A percentile compares a stretch with the other conserved stretches of the same genome.
phyloP scores from a whole-genome alignment of 2,888 invertebrate genomes.

The Penaeus monodon region DNA sequence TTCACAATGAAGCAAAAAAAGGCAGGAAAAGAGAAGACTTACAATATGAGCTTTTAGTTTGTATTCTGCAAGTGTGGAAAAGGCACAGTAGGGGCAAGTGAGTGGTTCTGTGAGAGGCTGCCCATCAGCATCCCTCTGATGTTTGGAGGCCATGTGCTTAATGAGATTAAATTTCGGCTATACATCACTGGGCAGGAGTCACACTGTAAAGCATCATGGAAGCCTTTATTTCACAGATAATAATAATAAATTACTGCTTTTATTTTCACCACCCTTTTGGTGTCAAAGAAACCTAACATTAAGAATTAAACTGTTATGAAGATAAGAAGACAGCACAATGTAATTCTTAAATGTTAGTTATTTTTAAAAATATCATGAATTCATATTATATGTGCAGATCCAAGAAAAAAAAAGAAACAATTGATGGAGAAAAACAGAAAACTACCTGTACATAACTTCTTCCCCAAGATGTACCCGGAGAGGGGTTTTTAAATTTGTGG shows the following conservation, averaged over 20 bases:
- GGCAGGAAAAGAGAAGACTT: conserved; percentile 52
- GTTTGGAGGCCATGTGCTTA: conserved; percentile 67
- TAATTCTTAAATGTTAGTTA: too few relatives aligned
- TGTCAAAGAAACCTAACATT: background rate
- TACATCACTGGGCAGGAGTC: conserved; percentile 66
- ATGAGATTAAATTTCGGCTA: conserved; percentile 66
- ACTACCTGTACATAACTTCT: conserved; percentile 43
- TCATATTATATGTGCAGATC: too few relatives aligned
- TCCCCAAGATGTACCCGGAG: conserved; percentile 36
- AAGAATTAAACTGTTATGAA: background rate
- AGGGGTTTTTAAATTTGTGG: conserved; percentile 42
- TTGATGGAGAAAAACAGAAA: too few relatives aligned
- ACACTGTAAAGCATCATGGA: conserved; percentile 11
- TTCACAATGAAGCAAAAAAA: background rate
- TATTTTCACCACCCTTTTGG: background rate
- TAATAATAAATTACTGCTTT: background rate
- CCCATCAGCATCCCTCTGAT: conserved; percentile 66
- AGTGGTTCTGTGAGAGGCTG: conserved; percentile 64
- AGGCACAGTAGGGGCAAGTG: conserved; percentile 66
- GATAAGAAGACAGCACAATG: background rate
- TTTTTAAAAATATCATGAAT: too few relatives aligned
- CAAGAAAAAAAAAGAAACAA: background rate
- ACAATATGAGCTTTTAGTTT: conserved; percentile 67
- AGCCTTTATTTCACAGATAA: background rate
- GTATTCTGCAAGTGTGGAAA: conserved; percentile 66